Conservation (phyloP, 1,140 invertebrate genomes). For the Wasmannia auropunctata region DNA sequence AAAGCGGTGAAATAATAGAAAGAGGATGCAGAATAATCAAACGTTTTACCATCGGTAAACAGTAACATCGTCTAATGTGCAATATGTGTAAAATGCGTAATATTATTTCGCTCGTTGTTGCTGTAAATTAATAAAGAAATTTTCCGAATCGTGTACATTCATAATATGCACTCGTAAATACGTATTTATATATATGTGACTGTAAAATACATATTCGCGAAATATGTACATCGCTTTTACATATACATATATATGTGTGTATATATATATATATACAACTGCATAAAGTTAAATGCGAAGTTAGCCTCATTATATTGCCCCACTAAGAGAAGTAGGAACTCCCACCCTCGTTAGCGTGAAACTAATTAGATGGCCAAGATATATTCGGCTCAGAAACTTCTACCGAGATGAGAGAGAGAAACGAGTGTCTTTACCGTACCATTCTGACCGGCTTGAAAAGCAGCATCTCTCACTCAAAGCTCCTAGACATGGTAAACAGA, state of each 20-base stretch:
- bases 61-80: not conserved
- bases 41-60: constrained; percentile 28
- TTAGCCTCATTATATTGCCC: constrained; percentile 34
- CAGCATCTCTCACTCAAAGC: constrained; percentile 28
- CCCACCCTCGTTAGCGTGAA: constrained; percentile 13
- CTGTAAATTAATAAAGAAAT: not conserved
- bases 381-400: constrained; percentile 39
- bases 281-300: constrained; percentile 27
- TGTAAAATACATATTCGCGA: not conserved
- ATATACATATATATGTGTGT: not conserved
- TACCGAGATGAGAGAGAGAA: constrained; percentile 15
- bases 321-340: constrained; percentile 22
- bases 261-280: constrained; percentile 1
- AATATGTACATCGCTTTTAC: not conserved
- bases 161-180: not conserved
- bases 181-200: not conserved
- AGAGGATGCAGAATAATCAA: constrained; percentile 44
- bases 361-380: constrained; percentile 52
- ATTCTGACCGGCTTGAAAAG: constrained; percentile 39
- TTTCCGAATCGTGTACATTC: not conserved
- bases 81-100: constrained; percentile 17
- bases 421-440: not conserved
- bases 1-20: constrained; percentile 39
- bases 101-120: constrained; percentile 1
- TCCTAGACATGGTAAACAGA: constrained; percentile 28